Evolutionary conservation across 2,113 vertebrate genomes (phyloP).

Genomic region (Galemys pyrenaicus): DNA sequence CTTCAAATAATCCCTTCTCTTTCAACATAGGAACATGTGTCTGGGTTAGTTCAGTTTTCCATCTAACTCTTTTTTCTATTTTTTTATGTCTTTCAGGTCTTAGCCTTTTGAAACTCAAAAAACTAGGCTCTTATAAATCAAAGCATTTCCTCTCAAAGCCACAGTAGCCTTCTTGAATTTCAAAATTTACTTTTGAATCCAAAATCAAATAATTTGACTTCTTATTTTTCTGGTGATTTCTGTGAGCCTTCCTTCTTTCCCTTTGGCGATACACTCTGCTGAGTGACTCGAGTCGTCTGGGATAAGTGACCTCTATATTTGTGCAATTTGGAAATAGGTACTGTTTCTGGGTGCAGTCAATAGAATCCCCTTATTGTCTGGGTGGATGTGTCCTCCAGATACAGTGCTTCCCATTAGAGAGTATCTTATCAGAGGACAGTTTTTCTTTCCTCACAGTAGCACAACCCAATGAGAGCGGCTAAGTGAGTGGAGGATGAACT

Average conservation of each 20-base stretch:
- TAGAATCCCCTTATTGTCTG: background rate
- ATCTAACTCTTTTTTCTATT: conserved; percentile 31
- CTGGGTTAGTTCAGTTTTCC: conserved; percentile 10
- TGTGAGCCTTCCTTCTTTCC: background rate
- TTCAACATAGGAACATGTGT: background rate
- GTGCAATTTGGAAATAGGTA: background rate
- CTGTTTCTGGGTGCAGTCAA: background rate
- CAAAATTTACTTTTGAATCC: conserved; percentile 50
- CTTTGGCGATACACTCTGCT: background rate
- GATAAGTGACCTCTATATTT: background rate
- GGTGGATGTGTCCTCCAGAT: background rate
- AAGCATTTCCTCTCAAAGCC: conserved; percentile 36
- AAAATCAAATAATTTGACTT: conserved; percentile 31
- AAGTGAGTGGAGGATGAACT: background rate
- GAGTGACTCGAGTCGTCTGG: background rate
- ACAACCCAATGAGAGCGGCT: background rate
- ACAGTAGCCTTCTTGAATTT: conserved; percentile 36
- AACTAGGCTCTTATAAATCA: background rate
- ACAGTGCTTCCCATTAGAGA: background rate
- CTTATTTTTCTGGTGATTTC: background rate
- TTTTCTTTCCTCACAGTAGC: background rate
- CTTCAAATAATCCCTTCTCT: conserved; percentile 6
- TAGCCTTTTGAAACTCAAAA: conserved; percentile 46
- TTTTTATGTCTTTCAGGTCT: conserved; percentile 38
- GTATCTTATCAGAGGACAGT: background rate